Conservation (phyloP, 2,113 vertebrate species). For the Tetrax tetrax region DNA sequence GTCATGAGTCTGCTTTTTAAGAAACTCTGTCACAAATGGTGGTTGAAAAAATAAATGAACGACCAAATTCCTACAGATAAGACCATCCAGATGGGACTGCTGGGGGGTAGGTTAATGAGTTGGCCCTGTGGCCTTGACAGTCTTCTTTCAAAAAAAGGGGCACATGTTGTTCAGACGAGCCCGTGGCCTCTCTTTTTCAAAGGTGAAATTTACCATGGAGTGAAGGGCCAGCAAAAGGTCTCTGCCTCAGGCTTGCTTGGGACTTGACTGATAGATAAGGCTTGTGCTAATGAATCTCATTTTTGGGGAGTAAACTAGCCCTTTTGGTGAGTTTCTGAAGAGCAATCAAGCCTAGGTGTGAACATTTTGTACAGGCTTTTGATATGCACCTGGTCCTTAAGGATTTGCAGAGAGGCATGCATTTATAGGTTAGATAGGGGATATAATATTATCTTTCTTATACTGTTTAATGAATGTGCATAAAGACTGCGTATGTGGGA, state of each 20-base stretch:
- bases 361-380: not conserved
- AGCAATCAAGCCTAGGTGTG: not conserved
- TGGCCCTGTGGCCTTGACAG: slow-evolving; percentile 17
- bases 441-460: not conserved
- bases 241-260: not conserved
- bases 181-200: not conserved
- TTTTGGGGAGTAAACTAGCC: not conserved
- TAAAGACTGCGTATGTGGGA: not conserved
- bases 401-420: not conserved
- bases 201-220: slow-evolving; percentile 29
- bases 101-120: slow-evolving; percentile 49
- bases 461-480: not conserved
- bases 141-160: not conserved
- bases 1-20: slow-evolving; percentile 57
- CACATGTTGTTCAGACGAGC: slow-evolving; percentile 7
- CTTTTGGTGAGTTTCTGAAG: not conserved
- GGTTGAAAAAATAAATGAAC: slow-evolving; percentile 65
- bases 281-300: not conserved
- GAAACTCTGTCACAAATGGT: slow-evolving; percentile 58
- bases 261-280: not conserved
- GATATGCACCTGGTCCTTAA: not conserved
- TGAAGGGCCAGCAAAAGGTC: not conserved
- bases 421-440: not conserved
- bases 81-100: slow-evolving; percentile 59
- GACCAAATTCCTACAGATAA: slow-evolving; percentile 51